phyloP scores from a whole-genome alignment of 2,888 invertebrate genomes.

The Ashinkailepas kermadecensis region DNA sequence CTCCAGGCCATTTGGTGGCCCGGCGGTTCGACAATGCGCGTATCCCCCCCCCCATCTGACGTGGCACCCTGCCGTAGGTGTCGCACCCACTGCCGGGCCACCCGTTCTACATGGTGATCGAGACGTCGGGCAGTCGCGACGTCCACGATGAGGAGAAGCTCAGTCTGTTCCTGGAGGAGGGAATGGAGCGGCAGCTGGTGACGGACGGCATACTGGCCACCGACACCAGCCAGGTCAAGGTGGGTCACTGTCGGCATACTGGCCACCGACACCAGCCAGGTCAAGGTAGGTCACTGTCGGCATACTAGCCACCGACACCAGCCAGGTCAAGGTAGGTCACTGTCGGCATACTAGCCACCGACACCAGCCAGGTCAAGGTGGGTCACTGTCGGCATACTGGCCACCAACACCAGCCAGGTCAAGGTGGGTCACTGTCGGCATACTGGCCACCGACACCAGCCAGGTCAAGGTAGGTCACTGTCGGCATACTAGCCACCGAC shows the following conservation, averaged over 20 bases:
- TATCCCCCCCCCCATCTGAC: too few relatives aligned
- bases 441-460: too few relatives aligned
- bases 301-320: too few relatives aligned
- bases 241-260: slow-evolving; percentile 43
- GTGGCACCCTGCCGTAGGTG: neutral
- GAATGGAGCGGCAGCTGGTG: slow-evolving; percentile 63
- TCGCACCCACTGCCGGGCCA: slow-evolving; percentile 23
- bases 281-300: neutral
- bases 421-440: neutral
- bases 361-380: neutral
- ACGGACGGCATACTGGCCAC: slow-evolving; percentile 75
- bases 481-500: neutral
- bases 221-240: slow-evolving; percentile 70
- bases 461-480: too few relatives aligned
- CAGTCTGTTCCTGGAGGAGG: slow-evolving; percentile 61
- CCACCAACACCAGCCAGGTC: neutral
- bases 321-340: too few relatives aligned
- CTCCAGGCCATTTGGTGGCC: too few relatives aligned
- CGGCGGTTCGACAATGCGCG: too few relatives aligned
- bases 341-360: neutral
- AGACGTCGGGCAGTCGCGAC: slow-evolving; percentile 68
- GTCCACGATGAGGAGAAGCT: slow-evolving; percentile 84
- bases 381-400: neutral
- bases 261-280: neutral
- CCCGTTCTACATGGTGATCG: slow-evolving; percentile 78